These are phyloP conservation scores for Tipula lateralis DNA, from an alignment of 2,888 invertebrate species.

Conservation along the genomic window DNA sequence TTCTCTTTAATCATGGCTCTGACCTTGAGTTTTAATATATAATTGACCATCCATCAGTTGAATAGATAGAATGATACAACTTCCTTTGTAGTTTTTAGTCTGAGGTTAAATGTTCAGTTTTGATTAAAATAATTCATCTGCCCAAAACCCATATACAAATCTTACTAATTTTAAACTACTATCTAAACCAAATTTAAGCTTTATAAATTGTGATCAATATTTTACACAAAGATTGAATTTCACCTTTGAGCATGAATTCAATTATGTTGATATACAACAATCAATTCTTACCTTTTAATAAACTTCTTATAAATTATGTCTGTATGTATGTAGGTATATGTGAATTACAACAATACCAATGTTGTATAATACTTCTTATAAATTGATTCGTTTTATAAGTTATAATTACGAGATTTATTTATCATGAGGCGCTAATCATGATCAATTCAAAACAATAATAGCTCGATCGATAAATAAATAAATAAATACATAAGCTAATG, in stretches of 20 bases:
- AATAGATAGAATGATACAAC: too few species aligned
- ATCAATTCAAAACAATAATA: neutral
- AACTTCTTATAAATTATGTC: neutral
- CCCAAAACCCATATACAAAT: too few species aligned
- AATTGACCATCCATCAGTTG: too few species aligned
- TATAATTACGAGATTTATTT: neutral
- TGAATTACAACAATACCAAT: neutral
- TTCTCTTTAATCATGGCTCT: too few species aligned
- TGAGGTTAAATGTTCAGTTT: too few species aligned
- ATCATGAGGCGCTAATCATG: conserved; percentile 24
- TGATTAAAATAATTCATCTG: too few species aligned
- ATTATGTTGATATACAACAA: neutral
- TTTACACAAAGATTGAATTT: neutral
- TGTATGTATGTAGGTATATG: neutral
- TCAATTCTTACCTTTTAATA: neutral
- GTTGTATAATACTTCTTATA: neutral
- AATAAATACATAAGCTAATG: neutral
- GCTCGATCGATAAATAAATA: neutral
- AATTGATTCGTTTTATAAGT: neutral
- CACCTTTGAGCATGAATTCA: conserved; percentile 19
- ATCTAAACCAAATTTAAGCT: too few species aligned
- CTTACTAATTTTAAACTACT: too few species aligned
- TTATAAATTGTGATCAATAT: neutral
- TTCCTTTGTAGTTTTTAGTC: too few species aligned
- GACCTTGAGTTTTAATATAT: too few species aligned